Conservation (phyloP, 2,888 invertebrate genomes). For the Agrenia bidenticulata region DNA sequence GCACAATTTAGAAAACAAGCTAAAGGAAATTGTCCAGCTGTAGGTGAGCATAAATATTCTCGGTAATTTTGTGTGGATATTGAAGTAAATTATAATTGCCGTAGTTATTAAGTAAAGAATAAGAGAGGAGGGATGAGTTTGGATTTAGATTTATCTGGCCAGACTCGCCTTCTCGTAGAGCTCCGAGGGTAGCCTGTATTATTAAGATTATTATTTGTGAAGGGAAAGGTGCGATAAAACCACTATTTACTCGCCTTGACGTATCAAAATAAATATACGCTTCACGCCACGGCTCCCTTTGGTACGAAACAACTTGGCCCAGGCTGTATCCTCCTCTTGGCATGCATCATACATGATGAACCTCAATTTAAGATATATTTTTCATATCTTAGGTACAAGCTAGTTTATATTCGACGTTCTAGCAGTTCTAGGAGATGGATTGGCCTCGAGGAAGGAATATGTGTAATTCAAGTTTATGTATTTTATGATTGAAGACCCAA, state of each 20-base stretch:
- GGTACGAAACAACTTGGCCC: neutral
- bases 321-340: conserved; percentile 5
- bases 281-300: conserved; percentile 24
- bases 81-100: conserved; percentile 19
- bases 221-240: conserved; percentile 50
- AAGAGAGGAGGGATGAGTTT: neutral
- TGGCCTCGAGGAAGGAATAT: no score
- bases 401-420: no score
- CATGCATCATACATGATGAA: neutral
- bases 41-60: no score
- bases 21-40: no score
- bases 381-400: no score
- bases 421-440: no score
- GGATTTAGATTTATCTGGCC: conserved; percentile 13
- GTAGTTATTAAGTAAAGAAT: conserved; percentile 5
- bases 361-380: no score
- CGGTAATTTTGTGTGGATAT: neutral
- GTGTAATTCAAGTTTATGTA: no score
- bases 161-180: neutral
- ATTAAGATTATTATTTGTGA: conserved; percentile 19
- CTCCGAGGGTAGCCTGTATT: neutral
- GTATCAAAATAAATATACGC: conserved; percentile 46
- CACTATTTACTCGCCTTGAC: conserved; percentile 48
- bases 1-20: no score
- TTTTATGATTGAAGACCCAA: no score